Evolutionary conservation across 2,888 invertebrate species (phyloP).

Genomic region (Diplazon laetatorius): DNA sequence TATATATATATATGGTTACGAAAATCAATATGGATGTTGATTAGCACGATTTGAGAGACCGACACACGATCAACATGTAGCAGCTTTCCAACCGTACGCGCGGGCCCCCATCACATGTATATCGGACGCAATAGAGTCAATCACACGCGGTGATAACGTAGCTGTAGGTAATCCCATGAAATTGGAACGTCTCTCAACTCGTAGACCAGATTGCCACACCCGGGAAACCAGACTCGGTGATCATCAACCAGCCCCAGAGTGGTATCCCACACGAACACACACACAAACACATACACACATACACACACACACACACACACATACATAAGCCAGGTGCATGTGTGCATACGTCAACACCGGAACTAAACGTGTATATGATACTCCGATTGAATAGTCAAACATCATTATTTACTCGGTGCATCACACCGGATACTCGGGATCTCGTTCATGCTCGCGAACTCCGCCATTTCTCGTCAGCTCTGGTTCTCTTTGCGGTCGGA

Average conservation of each 20-base stretch:
- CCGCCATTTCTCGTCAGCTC: not conserved
- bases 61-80: not conserved
- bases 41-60: slow-evolving; percentile 27
- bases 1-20: no score
- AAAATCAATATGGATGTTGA: slow-evolving; percentile 27
- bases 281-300: slow-evolving; percentile 27
- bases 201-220: not conserved
- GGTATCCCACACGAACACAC: slow-evolving; percentile 21
- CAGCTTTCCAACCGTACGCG: not conserved
- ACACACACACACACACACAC: slow-evolving; percentile 18
- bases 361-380: slow-evolving; percentile 30
- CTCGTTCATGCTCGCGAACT: not conserved
- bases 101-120: not conserved
- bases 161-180: slow-evolving; percentile 28
- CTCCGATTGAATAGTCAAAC: slow-evolving; percentile 17
- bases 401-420: slow-evolving; percentile 3
- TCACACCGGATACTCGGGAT: not conserved
- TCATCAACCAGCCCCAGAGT: slow-evolving; percentile 1
- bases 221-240: slow-evolving; percentile 24
- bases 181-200: slow-evolving; percentile 24
- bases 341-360: slow-evolving; percentile 4
- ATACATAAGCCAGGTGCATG: slow-evolving; percentile 13
- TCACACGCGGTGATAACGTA: slow-evolving; percentile 16
- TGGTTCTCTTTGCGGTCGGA: slow-evolving; percentile 21
- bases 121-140: slow-evolving; percentile 30